A percentile compares a stretch with the other conserved stretches of the same genome.
These are phyloP conservation scores for Mellilla xanthometata DNA, from an alignment of 2,888 invertebrate genomes.

Conservation along the genomic window DNA sequence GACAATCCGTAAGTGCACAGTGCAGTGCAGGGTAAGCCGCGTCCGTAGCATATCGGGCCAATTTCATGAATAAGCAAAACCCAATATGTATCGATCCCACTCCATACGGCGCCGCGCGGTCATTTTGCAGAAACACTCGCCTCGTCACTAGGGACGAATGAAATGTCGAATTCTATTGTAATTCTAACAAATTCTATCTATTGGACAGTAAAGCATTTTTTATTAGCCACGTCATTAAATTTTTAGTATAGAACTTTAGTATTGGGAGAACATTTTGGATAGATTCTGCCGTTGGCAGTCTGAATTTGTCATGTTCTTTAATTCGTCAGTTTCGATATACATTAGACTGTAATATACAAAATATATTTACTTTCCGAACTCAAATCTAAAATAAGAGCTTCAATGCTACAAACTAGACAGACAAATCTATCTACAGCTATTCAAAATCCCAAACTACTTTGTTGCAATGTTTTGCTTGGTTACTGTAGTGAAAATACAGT, in stretches of 20 bases:
- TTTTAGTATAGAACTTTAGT: too few relatives aligned
- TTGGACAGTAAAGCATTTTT: too few relatives aligned
- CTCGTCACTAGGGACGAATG: constrained; percentile 21
- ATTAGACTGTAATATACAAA: too few relatives aligned
- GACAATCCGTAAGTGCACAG: constrained; percentile 34
- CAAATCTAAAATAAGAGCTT: too few relatives aligned
- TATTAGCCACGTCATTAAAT: too few relatives aligned
- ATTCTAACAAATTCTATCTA: background rate
- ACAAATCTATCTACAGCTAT: too few relatives aligned
- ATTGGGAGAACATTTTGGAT: too few relatives aligned
- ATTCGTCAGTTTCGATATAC: too few relatives aligned
- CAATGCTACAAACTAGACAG: too few relatives aligned
- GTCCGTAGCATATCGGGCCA: constrained; percentile 27
- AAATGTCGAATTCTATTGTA: constrained; percentile 19
- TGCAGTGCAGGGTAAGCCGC: constrained; percentile 33
- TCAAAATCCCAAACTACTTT: background rate
- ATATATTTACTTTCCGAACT: too few relatives aligned
- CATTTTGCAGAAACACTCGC: constrained; percentile 38
- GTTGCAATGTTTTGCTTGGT: background rate
- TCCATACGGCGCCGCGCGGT: constrained; percentile 35
- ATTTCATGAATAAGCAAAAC: constrained; percentile 60
- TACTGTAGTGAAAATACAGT: background rate
- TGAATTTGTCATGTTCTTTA: too few relatives aligned
- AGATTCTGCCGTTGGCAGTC: too few relatives aligned
- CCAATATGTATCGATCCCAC: constrained; percentile 57